Evolutionary conservation across 2,113 vertebrate genomes (phyloP).

Genomic region (Andinoacara biseriatus): DNA sequence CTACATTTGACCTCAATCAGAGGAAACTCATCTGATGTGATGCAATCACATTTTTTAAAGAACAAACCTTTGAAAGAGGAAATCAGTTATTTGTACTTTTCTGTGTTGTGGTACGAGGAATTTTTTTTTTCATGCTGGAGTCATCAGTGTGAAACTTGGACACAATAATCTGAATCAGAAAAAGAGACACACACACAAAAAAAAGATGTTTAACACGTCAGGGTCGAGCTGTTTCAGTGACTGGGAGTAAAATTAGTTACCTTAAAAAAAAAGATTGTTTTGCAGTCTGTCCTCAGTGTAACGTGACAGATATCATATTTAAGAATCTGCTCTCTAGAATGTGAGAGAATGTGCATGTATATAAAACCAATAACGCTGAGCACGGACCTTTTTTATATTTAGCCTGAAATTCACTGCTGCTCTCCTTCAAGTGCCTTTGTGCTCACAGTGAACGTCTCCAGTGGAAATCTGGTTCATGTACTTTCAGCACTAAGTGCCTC

Average conservation of each 20-base stretch:
- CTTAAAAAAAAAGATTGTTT: no score
- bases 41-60: background rate
- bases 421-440: conserved; percentile 46
- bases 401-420: conserved; percentile 21
- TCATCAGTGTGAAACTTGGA: background rate
- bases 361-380: conserved; percentile 51
- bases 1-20: conserved; percentile 54
- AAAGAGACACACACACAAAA: background rate
- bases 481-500: conserved; percentile 22
- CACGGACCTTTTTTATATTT: conserved; percentile 38
- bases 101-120: background rate
- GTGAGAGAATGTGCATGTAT: background rate
- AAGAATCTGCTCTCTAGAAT: background rate
- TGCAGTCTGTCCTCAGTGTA: background rate
- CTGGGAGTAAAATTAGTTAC: background rate
- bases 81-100: conserved; percentile 5
- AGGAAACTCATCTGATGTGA: conserved; percentile 45
- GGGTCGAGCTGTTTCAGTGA: background rate
- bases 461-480: conserved; percentile 27
- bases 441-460: conserved; percentile 29
- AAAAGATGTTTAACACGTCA: background rate
- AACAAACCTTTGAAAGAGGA: conserved; percentile 10
- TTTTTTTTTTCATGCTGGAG: background rate
- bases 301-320: background rate
- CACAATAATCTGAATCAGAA: background rate